These are phyloP conservation scores for Furcifer pardalis DNA, from an alignment of 2,797 vertebrate genomes.

Conservation along the genomic window DNA sequence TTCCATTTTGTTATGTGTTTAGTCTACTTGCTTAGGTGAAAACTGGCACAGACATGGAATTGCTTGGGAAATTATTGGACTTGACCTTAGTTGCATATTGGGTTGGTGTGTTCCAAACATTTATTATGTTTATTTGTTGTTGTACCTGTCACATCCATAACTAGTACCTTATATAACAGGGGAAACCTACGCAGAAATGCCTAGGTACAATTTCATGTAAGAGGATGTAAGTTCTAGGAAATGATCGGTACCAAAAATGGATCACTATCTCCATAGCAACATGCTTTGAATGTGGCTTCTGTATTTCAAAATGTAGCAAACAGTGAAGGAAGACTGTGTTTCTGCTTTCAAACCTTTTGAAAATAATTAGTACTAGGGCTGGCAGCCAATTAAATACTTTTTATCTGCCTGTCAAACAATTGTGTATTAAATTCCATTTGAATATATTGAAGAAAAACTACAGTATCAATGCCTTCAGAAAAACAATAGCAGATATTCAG, in stretches of 20 bases:
- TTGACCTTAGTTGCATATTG: background rate
- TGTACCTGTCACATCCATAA: conserved; percentile 48
- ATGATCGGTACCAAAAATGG: conserved; percentile 66
- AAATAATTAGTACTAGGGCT: conserved; percentile 30
- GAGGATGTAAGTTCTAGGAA: conserved; percentile 63
- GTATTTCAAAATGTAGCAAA: conserved; percentile 65
- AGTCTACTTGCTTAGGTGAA: background rate
- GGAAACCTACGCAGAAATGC: conserved; percentile 41
- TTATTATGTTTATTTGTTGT: conserved; percentile 53
- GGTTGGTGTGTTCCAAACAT: background rate
- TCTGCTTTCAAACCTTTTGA: conserved; percentile 55
- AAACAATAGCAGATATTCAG: background rate
- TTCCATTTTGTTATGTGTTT: background rate
- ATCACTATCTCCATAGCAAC: conserved; percentile 70
- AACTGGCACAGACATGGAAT: background rate
- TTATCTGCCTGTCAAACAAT: background rate
- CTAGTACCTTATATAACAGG: conserved; percentile 31
- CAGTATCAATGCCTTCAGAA: background rate
- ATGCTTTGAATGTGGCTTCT: conserved; percentile 61
- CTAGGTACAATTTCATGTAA: conserved; percentile 53
- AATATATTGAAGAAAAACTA: background rate
- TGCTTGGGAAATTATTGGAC: background rate
- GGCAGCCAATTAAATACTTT: conserved; percentile 1
- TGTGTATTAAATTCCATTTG: background rate
- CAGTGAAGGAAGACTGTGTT: conserved; percentile 29